Evolutionary conservation across 2,113 vertebrate genomes (phyloP).

Genomic region (Chauna torquata): DNA sequence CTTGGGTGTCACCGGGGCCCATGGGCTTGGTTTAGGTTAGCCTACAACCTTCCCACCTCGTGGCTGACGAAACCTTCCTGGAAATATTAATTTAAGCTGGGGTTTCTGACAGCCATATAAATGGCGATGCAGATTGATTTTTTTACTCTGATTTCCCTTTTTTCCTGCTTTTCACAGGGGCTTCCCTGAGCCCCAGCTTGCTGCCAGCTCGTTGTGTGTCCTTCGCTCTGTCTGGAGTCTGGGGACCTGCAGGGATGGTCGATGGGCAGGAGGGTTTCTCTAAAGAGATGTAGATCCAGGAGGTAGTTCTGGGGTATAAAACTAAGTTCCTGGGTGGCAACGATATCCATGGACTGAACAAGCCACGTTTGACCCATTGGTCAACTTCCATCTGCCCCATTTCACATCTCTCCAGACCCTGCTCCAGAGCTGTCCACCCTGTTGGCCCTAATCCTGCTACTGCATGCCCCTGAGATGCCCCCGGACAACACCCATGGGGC

Average conservation of each 20-base stretch:
- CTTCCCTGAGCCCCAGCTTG: too few relatives aligned
- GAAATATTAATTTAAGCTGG: not conserved
- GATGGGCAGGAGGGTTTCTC: not conserved
- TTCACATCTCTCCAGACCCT: not conserved
- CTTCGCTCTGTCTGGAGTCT: not conserved
- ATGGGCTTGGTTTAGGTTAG: not conserved
- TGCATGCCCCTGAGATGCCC: accelerated
- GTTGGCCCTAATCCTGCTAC: not conserved
- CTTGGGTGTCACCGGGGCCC: not conserved
- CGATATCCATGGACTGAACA: accelerated
- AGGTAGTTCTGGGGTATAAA: not conserved
- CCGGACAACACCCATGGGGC: not conserved
- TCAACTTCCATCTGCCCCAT: not conserved
- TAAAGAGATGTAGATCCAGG: not conserved
- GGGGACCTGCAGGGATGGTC: not conserved
- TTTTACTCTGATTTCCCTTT: too few relatives aligned
- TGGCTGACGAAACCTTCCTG: not conserved
- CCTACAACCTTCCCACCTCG: not conserved
- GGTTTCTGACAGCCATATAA: not conserved
- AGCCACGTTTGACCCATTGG: accelerated
- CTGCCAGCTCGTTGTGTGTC: too few relatives aligned
- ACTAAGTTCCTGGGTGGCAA: not conserved
- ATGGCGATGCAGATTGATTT: not conserved
- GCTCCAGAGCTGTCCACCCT: not conserved
- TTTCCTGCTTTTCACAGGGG: too few relatives aligned